A percentile compares a stretch with the other conserved stretches of the same genome.
phyloP scores from a whole-genome alignment of 2,797 vertebrate genomes.

The Galagoides demidoff region DNA sequence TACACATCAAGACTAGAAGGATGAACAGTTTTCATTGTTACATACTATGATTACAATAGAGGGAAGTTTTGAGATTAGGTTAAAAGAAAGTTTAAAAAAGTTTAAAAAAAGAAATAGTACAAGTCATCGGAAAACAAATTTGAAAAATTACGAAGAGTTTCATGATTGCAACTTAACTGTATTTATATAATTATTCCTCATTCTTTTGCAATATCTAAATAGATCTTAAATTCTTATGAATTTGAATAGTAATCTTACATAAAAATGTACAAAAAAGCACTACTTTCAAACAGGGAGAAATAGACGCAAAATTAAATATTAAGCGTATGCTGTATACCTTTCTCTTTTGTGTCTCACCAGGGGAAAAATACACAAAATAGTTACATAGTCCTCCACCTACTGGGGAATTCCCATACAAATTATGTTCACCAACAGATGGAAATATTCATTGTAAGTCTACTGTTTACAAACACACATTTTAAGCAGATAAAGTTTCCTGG shows the following conservation, averaged over 20 bases:
- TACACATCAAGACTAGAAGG: slow-evolving; percentile 56
- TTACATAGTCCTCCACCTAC: slow-evolving; percentile 58
- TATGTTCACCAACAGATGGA: slow-evolving; percentile 68
- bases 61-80: not conserved
- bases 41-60: slow-evolving; percentile 45
- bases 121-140: not conserved
- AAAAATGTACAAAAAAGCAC: not conserved
- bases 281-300: slow-evolving; percentile 70
- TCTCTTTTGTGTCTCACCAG: slow-evolving; percentile 73
- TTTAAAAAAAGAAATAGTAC: not conserved
- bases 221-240: slow-evolving; percentile 22
- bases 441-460: slow-evolving; percentile 52
- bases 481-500: slow-evolving; percentile 54
- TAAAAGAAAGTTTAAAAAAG: slow-evolving; percentile 19
- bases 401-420: slow-evolving; percentile 64
- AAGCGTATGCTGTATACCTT: slow-evolving; percentile 72
- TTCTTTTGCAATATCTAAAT: not conserved
- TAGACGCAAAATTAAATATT: slow-evolving; percentile 65
- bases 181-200: not conserved
- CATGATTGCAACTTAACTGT: not conserved
- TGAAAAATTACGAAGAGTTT: not conserved
- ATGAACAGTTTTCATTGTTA: slow-evolving; percentile 41
- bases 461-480: slow-evolving; percentile 62
- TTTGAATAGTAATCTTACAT: slow-evolving; percentile 43
- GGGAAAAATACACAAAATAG: slow-evolving; percentile 65